phyloP scores from a whole-genome alignment of 2,113 vertebrate species.

The Zapornia atra region DNA sequence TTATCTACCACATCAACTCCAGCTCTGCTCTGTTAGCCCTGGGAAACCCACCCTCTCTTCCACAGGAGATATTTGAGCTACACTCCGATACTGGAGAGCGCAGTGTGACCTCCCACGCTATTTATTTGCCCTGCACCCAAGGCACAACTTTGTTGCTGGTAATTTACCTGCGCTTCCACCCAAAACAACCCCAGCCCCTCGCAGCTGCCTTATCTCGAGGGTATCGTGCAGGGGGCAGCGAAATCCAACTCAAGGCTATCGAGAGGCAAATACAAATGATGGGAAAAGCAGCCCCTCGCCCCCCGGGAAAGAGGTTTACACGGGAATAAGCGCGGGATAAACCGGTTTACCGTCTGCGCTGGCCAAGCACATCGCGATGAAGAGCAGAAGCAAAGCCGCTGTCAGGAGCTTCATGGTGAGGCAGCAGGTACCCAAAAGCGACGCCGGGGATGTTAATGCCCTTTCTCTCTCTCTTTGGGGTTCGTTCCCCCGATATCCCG shows the following conservation, averaged over 20 bases:
- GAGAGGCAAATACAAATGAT: neutral
- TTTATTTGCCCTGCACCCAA: accelerated
- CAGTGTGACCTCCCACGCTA: accelerated
- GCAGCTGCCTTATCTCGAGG: neutral
- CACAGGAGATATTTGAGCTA: neutral
- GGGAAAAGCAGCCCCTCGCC: neutral
- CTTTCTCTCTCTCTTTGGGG: neutral
- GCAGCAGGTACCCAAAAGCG: conserved; percentile 14
- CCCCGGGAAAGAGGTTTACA: neutral
- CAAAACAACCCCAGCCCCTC: neutral
- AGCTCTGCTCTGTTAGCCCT: neutral
- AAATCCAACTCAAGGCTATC: neutral
- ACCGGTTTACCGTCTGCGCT: conserved; percentile 86
- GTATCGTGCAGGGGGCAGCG: neutral
- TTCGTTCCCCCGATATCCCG: neutral
- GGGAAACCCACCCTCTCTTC: neutral
- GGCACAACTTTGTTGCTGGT: neutral
- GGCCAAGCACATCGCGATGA: conserved; percentile 84
- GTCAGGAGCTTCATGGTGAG: conserved; percentile 88
- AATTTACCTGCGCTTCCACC: neutral
- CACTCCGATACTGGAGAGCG: accelerated
- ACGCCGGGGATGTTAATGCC: neutral
- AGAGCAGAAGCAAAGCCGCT: conserved; percentile 84
- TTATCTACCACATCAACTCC: neutral
- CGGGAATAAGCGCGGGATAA: neutral